Evolutionary conservation across 2,113 vertebrate genomes (phyloP).

Genomic region (Eolophus roseicapilla): DNA sequence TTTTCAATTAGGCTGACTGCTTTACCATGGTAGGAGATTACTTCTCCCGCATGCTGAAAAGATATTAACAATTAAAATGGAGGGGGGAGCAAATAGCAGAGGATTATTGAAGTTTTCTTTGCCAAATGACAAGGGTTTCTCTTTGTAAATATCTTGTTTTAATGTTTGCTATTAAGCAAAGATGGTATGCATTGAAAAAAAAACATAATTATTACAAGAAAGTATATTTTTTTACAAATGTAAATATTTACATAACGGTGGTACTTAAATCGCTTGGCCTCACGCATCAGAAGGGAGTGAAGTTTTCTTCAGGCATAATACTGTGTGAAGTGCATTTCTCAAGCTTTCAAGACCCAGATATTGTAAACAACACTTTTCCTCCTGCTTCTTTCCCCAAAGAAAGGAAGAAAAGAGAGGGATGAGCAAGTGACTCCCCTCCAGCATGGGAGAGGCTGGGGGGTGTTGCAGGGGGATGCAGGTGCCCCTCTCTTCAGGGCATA

Average conservation of each 20-base stretch:
- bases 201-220: not conserved
- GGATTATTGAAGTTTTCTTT: conserved; percentile 3
- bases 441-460: not conserved
- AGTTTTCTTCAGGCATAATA: not conserved
- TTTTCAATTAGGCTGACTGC: conserved; percentile 66
- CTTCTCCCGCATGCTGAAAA: conserved; percentile 45
- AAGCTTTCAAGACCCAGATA: not conserved
- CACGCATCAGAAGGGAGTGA: not conserved
- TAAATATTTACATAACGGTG: conserved; percentile 32
- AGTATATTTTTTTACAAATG: not conserved
- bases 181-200: not conserved
- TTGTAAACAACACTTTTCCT: not conserved
- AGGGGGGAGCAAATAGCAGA: not conserved
- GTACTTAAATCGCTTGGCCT: conserved; percentile 5
- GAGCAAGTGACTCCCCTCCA: rapidly evolving
- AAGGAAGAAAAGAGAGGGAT: rapidly evolving
- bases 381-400: not conserved
- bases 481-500: not conserved
- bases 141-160: conserved; percentile 24
- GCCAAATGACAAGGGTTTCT: conserved; percentile 16
- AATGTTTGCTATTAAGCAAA: not conserved
- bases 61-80: conserved; percentile 60
- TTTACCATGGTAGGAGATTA: conserved; percentile 51
- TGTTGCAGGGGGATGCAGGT: rapidly evolving
- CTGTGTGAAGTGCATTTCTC: not conserved